Conservation (phyloP, 2,888 invertebrate species). For the Desoria tigrina region DNA sequence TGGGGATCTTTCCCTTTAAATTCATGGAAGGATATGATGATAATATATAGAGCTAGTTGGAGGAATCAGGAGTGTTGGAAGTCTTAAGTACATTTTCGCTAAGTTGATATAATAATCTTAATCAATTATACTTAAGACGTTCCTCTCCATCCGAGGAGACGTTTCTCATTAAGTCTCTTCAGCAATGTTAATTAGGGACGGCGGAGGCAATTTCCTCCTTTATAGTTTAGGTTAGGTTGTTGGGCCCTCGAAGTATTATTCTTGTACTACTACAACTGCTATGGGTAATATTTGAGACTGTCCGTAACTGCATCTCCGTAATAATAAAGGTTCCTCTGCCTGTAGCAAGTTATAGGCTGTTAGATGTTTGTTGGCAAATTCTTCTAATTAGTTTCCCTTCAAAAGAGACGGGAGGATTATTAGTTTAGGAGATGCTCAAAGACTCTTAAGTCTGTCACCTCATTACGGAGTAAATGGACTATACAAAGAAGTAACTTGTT, state of each 20-base stretch:
- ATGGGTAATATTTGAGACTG: too few species aligned
- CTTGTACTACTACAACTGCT: too few species aligned
- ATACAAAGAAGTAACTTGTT: conserved; percentile 15
- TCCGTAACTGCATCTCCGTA: too few species aligned
- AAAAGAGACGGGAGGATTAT: conserved; percentile 26
- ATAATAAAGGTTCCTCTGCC: too few species aligned
- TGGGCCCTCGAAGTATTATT: too few species aligned
- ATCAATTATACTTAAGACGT: conserved; percentile 21
- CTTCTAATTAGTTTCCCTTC: conserved; percentile 35
- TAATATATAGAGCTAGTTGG: background rate
- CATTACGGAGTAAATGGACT: conserved; percentile 27
- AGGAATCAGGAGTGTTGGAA: background rate
- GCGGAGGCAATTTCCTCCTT: conserved; percentile 19
- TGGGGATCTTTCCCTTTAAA: background rate
- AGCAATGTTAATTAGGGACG: conserved; percentile 20
- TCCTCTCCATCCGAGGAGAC: background rate
- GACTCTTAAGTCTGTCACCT: conserved; percentile 36
- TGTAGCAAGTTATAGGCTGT: too few species aligned
- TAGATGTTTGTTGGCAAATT: conserved; percentile 24
- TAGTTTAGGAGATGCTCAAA: conserved; percentile 32
- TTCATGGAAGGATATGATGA: background rate
- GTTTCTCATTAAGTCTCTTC: conserved; percentile 22
- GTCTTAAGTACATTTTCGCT: conserved; percentile 24
- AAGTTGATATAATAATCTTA: conserved; percentile 24
- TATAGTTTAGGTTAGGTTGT: too few species aligned